Evolutionary conservation across 1,140 invertebrate species (phyloP).

Genomic region (Lepidurus arcticus): DNA sequence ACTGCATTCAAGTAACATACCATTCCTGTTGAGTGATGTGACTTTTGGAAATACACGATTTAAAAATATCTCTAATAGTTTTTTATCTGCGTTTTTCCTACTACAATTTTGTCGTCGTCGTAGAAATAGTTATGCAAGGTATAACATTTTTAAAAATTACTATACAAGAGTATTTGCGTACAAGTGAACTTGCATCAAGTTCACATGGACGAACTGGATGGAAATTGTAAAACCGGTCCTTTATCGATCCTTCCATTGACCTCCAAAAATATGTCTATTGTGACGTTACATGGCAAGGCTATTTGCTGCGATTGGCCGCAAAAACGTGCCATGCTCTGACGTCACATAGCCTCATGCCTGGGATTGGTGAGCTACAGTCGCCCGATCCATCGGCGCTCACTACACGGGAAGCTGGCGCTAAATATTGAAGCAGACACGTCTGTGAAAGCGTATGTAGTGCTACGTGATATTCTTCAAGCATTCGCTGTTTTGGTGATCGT

Average conservation of each 20-base stretch:
- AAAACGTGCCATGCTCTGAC: neutral
- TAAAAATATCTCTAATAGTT: no score
- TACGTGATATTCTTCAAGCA: no score
- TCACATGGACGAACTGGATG: no score
- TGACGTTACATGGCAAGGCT: neutral
- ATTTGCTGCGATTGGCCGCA: neutral
- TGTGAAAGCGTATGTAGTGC: no score
- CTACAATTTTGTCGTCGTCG: no score
- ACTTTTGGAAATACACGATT: no score
- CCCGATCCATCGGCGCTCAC: neutral
- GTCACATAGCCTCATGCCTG: slow-evolving; percentile 18
- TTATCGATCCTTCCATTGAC: slow-evolving; percentile 2
- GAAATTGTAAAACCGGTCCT: neutral
- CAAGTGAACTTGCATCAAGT: no score
- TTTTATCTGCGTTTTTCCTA: no score
- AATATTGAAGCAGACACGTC: neutral
- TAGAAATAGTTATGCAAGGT: no score
- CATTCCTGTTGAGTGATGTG: neutral
- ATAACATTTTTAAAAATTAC: no score
- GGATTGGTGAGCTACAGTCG: neutral
- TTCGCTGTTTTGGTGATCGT: no score
- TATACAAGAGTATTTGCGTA: no score
- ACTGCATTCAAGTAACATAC: neutral
- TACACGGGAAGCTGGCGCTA: neutral
- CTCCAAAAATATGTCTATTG: neutral